Percentiles rank a stretch among this genome's conserved stretches.
phyloP scores from a whole-genome alignment of 2,113 vertebrate genomes.

The Strix aluco region DNA sequence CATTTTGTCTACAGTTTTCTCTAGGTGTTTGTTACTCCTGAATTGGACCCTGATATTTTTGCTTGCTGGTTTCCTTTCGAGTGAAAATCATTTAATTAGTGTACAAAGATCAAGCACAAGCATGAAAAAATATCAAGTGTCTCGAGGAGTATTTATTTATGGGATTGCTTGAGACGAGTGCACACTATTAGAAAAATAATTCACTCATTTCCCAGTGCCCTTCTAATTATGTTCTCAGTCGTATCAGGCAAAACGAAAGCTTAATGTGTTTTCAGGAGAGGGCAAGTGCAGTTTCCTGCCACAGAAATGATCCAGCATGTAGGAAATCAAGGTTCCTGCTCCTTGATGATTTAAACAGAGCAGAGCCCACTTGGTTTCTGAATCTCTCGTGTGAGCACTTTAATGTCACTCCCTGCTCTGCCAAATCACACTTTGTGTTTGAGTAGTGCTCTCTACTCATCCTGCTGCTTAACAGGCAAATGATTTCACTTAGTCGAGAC shows the following conservation, averaged over 20 bases:
- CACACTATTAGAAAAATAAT: not conserved
- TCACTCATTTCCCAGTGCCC: not conserved
- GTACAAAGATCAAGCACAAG: not conserved
- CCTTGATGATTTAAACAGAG: not conserved
- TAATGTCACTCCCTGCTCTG: not conserved
- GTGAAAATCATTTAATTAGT: not conserved
- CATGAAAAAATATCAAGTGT: not conserved
- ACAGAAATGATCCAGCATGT: not conserved
- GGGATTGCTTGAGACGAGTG: not conserved
- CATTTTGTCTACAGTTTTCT: not conserved
- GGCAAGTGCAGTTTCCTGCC: not conserved
- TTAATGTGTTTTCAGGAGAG: not conserved
- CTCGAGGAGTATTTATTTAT: not conserved
- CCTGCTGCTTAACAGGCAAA: not conserved
- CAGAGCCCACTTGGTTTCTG: not conserved
- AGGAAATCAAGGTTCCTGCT: slow-evolving; percentile 29
- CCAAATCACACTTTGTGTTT: not conserved
- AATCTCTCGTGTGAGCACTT: not conserved
- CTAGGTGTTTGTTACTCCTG: not conserved
- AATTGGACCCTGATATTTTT: not conserved
- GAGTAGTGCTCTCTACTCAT: not conserved
- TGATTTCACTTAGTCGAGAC: not conserved
- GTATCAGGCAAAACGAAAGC: not conserved
- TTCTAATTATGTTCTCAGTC: not conserved
- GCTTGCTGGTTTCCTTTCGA: not conserved